Evolutionary conservation across 2,113 vertebrate genomes (phyloP).

Genomic region (Blennius ocellaris): DNA sequence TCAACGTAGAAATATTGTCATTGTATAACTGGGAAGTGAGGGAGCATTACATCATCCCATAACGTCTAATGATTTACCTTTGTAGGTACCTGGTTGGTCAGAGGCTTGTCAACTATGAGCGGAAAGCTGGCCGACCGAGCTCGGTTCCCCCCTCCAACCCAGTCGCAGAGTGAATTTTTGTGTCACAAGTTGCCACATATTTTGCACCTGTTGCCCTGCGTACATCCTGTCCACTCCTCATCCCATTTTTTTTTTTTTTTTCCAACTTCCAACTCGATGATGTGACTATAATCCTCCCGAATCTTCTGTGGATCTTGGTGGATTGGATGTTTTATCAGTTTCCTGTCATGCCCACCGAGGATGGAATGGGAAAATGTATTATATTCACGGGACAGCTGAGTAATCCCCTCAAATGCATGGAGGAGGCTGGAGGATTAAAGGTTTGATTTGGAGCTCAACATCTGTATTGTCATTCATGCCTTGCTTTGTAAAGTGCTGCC

Average conservation of each 20-base stretch:
- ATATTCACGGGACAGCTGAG: slow-evolving; percentile 49
- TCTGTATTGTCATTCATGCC: slow-evolving; percentile 76
- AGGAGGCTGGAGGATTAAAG: slow-evolving; percentile 31
- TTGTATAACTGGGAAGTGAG: too few species aligned
- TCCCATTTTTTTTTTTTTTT: slow-evolving; percentile 22
- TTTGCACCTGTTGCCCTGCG: slow-evolving; percentile 39
- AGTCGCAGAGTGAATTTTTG: slow-evolving; percentile 85
- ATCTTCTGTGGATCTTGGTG: slow-evolving; percentile 55
- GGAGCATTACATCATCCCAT: too few species aligned
- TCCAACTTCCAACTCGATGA: slow-evolving; percentile 65
- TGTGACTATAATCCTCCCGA: slow-evolving; percentile 42
- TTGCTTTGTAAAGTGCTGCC: slow-evolving; percentile 85
- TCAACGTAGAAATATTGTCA: too few species aligned
- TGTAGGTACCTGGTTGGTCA: slow-evolving; percentile 97
- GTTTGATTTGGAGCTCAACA: slow-evolving; percentile 77
- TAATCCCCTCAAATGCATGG: slow-evolving; percentile 24
- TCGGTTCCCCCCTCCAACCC: slow-evolving; percentile 86
- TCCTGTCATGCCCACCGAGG: slow-evolving; percentile 24
- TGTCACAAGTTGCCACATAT: slow-evolving; percentile 38
- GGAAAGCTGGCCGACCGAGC: slow-evolving; percentile 90
- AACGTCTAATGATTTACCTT: too few species aligned
- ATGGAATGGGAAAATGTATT: slow-evolving; percentile 44
- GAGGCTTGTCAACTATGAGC: slow-evolving; percentile 97
- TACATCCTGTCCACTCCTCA: neutral
- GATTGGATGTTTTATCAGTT: slow-evolving; percentile 62